Percentiles rank a stretch among this genome's conserved stretches.
These are phyloP conservation scores for Melanotaenia duboulayi DNA, from an alignment of 2,113 vertebrate genomes.

Conservation along the genomic window DNA sequence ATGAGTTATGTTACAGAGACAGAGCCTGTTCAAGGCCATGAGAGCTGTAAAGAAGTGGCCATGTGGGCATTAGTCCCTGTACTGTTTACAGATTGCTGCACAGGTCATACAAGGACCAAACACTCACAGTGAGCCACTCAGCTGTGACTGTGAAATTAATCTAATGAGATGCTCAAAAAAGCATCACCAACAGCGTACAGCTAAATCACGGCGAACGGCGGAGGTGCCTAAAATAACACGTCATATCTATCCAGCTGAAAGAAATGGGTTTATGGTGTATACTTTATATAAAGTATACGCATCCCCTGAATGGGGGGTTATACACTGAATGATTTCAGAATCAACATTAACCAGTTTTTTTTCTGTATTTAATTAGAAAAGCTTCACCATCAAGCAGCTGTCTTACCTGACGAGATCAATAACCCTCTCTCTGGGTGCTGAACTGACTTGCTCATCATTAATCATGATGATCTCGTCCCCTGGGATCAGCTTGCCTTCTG, in stretches of 20 bases:
- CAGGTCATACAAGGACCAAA: conserved; percentile 38
- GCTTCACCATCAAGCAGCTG: conserved; percentile 30
- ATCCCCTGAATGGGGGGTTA: too few species aligned
- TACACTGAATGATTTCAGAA: too few species aligned
- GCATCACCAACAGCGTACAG: conserved; percentile 32
- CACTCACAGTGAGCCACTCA: conserved; percentile 44
- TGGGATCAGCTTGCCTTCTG: conserved; percentile 94
- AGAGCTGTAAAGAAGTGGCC: conserved; percentile 31
- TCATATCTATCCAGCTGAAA: background rate
- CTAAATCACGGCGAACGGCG: conserved; percentile 8
- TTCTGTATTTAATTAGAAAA: background rate
- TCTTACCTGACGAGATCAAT: conserved; percentile 98
- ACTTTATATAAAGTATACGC: background rate
- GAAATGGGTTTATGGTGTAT: conserved; percentile 14
- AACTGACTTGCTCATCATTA: conserved; percentile 95
- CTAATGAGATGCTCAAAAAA: conserved; percentile 44
- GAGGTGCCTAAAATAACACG: conserved; percentile 7
- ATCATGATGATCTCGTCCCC: conserved; percentile 99
- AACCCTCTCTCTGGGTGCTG: conserved; percentile 94
- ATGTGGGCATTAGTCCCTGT: conserved; percentile 44
- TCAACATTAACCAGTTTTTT: background rate
- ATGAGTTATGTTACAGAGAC: conserved; percentile 30
- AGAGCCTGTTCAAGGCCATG: conserved; percentile 31
- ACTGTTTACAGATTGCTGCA: conserved; percentile 45
- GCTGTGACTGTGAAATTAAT: conserved; percentile 54